Conservation (phyloP, 2,113 vertebrate genomes). For the Mobula hypostoma region DNA sequence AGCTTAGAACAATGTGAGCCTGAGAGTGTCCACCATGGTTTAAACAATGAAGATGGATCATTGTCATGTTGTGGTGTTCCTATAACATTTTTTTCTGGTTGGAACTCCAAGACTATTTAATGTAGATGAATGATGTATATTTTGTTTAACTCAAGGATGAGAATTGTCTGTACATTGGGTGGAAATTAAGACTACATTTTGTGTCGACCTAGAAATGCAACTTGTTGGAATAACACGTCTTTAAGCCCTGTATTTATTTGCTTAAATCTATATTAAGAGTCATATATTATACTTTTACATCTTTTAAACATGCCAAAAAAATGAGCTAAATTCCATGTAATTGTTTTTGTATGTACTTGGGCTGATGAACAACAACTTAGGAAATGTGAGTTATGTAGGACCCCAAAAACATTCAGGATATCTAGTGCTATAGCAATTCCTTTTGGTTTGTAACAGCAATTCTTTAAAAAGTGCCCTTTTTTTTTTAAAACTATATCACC, state of each 20-base stretch:
- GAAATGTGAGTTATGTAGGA: not conserved
- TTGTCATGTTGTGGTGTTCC: not conserved
- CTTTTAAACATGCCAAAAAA: not conserved
- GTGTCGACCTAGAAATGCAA: not conserved
- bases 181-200: not conserved
- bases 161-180: not conserved
- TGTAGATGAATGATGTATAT: not conserved
- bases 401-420: not conserved
- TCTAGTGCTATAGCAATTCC: not conserved
- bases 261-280: not conserved
- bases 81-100: not conserved
- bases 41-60: not conserved
- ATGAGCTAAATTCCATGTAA: not conserved
- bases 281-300: not conserved
- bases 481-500: not conserved
- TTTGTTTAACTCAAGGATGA: not conserved
- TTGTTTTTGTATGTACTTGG: not conserved
- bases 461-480: not conserved
- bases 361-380: not conserved
- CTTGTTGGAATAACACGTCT: not conserved
- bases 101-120: not conserved
- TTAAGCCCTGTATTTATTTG: not conserved
- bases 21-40: not conserved
- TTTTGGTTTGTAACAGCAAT: not conserved
- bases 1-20: not conserved